These are phyloP conservation scores for Vulpes ferrilata DNA, from an alignment of 2,113 vertebrate genomes.

Conservation along the genomic window DNA sequence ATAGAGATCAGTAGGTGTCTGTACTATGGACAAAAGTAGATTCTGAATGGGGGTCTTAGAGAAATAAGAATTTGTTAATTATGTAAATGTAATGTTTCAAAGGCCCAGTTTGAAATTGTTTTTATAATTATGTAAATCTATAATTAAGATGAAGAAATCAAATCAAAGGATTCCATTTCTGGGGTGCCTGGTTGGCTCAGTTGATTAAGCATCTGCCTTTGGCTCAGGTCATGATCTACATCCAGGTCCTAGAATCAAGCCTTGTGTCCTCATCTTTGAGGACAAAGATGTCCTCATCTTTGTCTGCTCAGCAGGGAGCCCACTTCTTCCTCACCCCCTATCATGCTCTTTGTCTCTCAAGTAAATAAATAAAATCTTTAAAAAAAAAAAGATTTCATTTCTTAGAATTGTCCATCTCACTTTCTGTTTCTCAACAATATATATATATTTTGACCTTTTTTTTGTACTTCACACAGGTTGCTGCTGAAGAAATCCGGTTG, in stretches of 20 bases:
- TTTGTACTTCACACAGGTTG: conserved; percentile 86
- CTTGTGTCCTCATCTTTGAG: neutral
- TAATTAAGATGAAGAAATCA: neutral
- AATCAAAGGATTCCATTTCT: neutral
- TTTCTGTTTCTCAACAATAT: neutral
- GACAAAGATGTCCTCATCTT: neutral
- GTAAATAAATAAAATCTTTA: neutral
- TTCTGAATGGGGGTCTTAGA: conserved; percentile 11
- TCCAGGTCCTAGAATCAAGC: neutral
- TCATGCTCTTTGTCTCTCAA: neutral
- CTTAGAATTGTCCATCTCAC: neutral
- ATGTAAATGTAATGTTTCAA: neutral
- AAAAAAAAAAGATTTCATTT: neutral
- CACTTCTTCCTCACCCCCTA: neutral
- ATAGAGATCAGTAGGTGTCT: neutral
- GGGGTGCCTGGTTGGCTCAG: neutral
- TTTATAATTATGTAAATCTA: conserved; percentile 31
- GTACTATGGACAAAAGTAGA: neutral
- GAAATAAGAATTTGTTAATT: conserved; percentile 27
- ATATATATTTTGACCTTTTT: neutral
- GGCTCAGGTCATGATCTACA: neutral
- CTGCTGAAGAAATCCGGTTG: conserved; percentile 98
- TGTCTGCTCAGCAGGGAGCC: neutral
- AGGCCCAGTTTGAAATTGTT: neutral
- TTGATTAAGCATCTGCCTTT: neutral